A percentile compares a stretch with the other conserved stretches of the same genome.
Conservation (phyloP, 1,140 invertebrate species). For the Neuroterus valhalla region DNA sequence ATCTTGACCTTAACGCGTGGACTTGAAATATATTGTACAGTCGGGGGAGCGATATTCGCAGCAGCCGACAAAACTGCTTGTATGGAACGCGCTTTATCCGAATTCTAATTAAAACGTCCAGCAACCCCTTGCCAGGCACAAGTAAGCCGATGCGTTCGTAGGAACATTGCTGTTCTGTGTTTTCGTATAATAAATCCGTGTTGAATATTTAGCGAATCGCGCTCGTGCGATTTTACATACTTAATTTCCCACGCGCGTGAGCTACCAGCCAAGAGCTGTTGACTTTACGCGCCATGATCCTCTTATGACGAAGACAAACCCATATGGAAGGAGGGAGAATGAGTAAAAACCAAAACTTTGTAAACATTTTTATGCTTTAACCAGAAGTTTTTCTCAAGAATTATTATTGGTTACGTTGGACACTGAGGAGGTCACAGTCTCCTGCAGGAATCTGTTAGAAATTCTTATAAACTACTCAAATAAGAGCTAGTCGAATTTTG, state of each 20-base stretch:
- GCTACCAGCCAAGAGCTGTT: conserved; percentile 45
- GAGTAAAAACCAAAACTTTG: neutral
- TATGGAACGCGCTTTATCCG: conserved; percentile 5
- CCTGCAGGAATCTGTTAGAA: too few species aligned
- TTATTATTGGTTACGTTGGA: too few species aligned
- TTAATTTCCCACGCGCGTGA: conserved; percentile 54
- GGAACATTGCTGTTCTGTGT: conserved; percentile 44
- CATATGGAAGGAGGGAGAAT: conserved; percentile 15
- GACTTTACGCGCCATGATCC: conserved; percentile 53
- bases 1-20: conserved; percentile 24
- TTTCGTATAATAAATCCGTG: conserved; percentile 53
- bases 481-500: too few species aligned
- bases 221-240: conserved; percentile 57
- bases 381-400: too few species aligned
- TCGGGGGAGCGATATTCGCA: neutral
- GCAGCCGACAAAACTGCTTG: neutral
- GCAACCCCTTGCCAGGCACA: conserved; percentile 43
- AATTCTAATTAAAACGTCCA: conserved; percentile 55
- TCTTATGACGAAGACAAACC: conserved; percentile 42
- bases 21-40: conserved; percentile 13
- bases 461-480: too few species aligned
- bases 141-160: conserved; percentile 26
- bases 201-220: conserved; percentile 49
- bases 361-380: neutral
- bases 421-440: too few species aligned